Percentiles rank a stretch among this genome's conserved stretches.
Evolutionary conservation across 2,797 vertebrate species (phyloP).

Genomic region (Enteromius unitaeniatus): DNA sequence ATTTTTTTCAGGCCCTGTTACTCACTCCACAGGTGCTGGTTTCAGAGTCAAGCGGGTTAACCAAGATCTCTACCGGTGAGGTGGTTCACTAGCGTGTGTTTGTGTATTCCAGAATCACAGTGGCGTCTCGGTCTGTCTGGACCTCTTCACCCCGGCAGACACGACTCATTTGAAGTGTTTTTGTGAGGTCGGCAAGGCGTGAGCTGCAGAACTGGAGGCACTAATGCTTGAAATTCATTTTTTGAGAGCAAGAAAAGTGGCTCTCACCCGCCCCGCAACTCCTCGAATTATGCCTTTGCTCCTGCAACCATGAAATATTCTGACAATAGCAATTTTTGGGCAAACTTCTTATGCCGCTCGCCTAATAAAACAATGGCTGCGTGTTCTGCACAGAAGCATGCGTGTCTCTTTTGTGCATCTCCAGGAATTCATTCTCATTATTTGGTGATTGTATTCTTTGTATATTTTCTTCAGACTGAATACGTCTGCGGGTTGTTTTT

Average conservation of each 20-base stretch:
- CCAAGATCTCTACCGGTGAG: background rate
- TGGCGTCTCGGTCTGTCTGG: background rate
- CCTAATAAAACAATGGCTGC: slow-evolving; percentile 46
- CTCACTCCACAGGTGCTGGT: background rate
- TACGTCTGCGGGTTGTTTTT: background rate
- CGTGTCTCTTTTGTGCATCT: background rate
- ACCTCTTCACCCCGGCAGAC: slow-evolving; percentile 21
- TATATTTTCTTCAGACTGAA: background rate
- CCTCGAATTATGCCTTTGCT: slow-evolving; percentile 52
- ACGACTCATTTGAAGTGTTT: slow-evolving; percentile 50
- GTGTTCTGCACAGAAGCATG: slow-evolving; percentile 21
- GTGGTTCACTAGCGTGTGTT: background rate
- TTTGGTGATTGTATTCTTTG: background rate
- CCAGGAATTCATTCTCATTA: background rate
- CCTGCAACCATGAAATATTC: slow-evolving; percentile 56
- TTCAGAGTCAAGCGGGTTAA: slow-evolving; percentile 9
- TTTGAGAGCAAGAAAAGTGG: slow-evolving; percentile 37
- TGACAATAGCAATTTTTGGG: slow-evolving; percentile 52
- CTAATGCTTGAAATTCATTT: slow-evolving; percentile 63
- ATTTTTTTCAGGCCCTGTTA: background rate
- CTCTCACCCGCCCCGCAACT: background rate
- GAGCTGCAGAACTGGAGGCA: slow-evolving; percentile 33
- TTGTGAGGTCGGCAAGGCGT: slow-evolving; percentile 28
- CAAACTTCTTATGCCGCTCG: slow-evolving; percentile 11
- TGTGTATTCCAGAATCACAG: background rate